These are phyloP conservation scores for Caenorhabditis sinica DNA, from an alignment of 2,888 invertebrate genomes.

Conservation along the genomic window DNA sequence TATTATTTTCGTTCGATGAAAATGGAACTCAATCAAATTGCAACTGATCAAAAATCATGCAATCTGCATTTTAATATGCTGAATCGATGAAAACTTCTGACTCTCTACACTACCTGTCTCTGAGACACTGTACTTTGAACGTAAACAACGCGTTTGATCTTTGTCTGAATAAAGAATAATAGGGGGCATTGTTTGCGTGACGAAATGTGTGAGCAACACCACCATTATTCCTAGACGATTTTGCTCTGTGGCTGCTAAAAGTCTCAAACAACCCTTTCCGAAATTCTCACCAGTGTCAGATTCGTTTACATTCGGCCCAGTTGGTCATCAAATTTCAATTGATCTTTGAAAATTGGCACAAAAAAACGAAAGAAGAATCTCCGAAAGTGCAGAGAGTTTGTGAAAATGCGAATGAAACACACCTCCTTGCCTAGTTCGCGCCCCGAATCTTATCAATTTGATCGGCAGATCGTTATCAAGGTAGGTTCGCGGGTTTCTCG, in stretches of 20 bases:
- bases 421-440: slow-evolving; percentile 6
- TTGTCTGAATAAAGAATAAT: slow-evolving; percentile 31
- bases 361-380: slow-evolving; percentile 3
- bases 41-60: background rate
- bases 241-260: background rate
- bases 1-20: no score
- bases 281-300: slow-evolving; percentile 22
- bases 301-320: slow-evolving; percentile 36
- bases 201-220: slow-evolving; percentile 10
- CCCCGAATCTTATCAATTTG: slow-evolving; percentile 45
- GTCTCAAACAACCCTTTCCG: slow-evolving; percentile 23
- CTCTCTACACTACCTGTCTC: background rate
- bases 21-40: no score
- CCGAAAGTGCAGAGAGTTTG: background rate
- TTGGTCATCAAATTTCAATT: slow-evolving; percentile 54
- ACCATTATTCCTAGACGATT: slow-evolving; percentile 17
- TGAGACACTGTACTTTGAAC: slow-evolving; percentile 16
- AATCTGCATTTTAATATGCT: no score
- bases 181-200: slow-evolving; percentile 8
- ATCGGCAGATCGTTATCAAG: slow-evolving; percentile 53
- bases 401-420: slow-evolving; percentile 19
- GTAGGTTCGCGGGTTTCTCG: slow-evolving; percentile 3
- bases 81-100: background rate
- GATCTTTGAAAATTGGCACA: slow-evolving; percentile 47
- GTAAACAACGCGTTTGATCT: slow-evolving; percentile 44